These are phyloP conservation scores for Colius striatus DNA, from an alignment of 2,113 vertebrate genomes.

Conservation along the genomic window DNA sequence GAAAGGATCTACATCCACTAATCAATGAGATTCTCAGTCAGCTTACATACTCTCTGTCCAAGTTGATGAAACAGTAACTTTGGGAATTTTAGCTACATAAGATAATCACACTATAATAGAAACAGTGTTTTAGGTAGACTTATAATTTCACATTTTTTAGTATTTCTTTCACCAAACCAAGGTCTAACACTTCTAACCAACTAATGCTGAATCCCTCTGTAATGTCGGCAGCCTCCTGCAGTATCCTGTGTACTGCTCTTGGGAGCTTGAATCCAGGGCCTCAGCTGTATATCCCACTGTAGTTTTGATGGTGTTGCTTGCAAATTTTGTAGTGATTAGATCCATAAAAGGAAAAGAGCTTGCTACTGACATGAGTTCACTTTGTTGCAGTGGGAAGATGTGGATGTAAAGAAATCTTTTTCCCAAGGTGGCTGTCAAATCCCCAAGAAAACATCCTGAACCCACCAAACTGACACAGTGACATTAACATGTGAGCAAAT, in stretches of 20 bases:
- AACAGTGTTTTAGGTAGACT: neutral
- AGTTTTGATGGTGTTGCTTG: neutral
- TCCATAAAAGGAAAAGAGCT: neutral
- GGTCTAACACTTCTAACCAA: neutral
- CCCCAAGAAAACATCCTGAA: neutral
- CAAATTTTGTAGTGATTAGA: neutral
- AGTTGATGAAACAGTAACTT: neutral
- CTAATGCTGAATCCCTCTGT: neutral
- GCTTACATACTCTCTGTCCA: neutral
- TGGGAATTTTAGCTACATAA: neutral
- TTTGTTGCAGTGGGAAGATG: neutral
- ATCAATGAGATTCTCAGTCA: neutral
- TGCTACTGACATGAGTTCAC: neutral
- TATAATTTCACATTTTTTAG: neutral
- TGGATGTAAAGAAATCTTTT: neutral
- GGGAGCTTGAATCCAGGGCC: neutral
- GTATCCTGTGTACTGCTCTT: rapidly evolving
- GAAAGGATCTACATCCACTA: neutral
- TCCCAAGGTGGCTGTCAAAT: neutral
- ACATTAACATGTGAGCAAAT: neutral
- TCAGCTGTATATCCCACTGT: neutral
- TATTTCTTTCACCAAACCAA: neutral
- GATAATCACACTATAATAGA: neutral
- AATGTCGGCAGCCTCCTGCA: neutral
- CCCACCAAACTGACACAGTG: neutral